Base-by-base conservation (phyloP, 2,888 invertebrate genomes). In the Minunthozetes semirufus region DNA sequence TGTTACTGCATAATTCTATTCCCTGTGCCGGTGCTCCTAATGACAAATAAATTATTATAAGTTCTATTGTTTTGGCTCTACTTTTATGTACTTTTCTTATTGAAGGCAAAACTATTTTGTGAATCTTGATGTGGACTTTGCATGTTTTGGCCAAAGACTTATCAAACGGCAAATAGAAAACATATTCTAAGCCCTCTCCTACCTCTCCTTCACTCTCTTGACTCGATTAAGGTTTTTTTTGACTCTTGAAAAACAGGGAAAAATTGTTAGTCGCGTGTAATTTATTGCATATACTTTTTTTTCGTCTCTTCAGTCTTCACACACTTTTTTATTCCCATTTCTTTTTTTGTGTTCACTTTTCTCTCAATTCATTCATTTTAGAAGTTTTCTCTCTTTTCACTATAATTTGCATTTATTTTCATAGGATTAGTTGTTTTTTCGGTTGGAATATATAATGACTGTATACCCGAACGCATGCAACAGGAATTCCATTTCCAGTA, bases 331-430 rank as follows among this genome's bases (percentile, higher is more conserved):
- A n/a, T 50, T 19, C n/a, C 50, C 5, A 50, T 50, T 50, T 50
- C 50, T 50, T 50, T 50, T 50, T n/a, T n/a, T 19, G 2, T 17
- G 9, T 42, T 42, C 42, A 42, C 42, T 42, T 42, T 42, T 42
- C 42, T 50, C 19, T n/a, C n/a, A n/a, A 50, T 50, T 50, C 59
- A 59, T 19, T 29, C 59, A 59, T 19, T 29, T 63, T 6, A 42
- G 42, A 42, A 42, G 42, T 56, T 19, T 56, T 25, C n/a, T 56
- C 25, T 56, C 56, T 25, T 56, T 53, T 63, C 63, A n/a, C 63
- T 33, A 33, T 38, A 63, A 38, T 63, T 63, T 63, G 33, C 63
- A 63, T 63, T 63, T 63, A 63, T 63, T 63, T 38, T 63, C 63
- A 63, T 38, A 17, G 63, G 38, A 63, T 63, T 63, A 63, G 63